Base-by-base conservation (phyloP, 2,797 vertebrate species). In the Poecilia gillii region DNA sequence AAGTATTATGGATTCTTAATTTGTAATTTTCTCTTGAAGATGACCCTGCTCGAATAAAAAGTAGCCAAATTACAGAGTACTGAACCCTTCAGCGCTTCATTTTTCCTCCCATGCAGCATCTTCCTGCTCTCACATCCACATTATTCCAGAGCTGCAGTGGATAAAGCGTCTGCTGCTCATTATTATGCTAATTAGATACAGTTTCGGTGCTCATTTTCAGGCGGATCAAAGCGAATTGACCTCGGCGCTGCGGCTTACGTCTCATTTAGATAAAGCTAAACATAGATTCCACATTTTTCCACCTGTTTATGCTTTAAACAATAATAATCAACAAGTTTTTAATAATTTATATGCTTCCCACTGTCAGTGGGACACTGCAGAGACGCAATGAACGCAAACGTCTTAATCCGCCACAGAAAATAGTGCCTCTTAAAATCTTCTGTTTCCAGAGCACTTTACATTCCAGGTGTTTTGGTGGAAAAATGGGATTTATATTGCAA, bases 1-100 rank as follows among this genome's bases (percentile, higher is more conserved):
- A 99, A 99, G 98, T 99, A 99, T 98, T 99, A 99, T 99, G 98
- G 98, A 99, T 99, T 99, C 99, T 99, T 98, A 97, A 99, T 99
- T 99, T 99, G 98, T 99, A 99, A 99, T 99, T 99, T 72, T 99
- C 98, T 99, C 98, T 99, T 98, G 97, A 98, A 99, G 98, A 99
- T 99, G 98, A 99, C 98, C 98, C 99, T 99, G 98, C 98, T 99
- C 98, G 97, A 99, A 99, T 99, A 99, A 99, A 71, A 99, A 98
- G 98, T 99, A 99, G 98, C 98, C 98, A 99, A 99, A 99, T 97
- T 97, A 95, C 95, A 95, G 92, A 93, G 88, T 84, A 94, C 85
- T 87, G 88, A 87, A 88, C 74, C 70, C 57, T 45, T 84, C 77
- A 12, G 68, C 36, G 80, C 84, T 79, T 92, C 76, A 49, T 91